Evolutionary conservation across 2,797 vertebrate genomes (phyloP), one percentile per base, ranked within the genome.

Genomic region (Lates japonicus): DNA sequence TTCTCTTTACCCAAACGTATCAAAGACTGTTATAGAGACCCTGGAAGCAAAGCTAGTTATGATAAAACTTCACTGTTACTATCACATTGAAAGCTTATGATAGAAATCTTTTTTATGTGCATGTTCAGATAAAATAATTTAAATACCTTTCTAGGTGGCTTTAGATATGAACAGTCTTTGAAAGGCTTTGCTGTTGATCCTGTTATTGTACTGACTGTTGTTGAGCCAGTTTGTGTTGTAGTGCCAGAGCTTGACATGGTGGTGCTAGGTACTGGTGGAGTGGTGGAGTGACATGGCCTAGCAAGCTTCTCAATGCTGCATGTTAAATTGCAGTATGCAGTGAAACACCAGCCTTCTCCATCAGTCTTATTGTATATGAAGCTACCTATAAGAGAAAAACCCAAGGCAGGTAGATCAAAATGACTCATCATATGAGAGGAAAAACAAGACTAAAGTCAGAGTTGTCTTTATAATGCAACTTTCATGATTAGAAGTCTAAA

Each of bases 141-240:
- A 52, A 1, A 83, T 92, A 97, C 97, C 93, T 93, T 75, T 80
- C 92, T 87, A 0, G 94, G 93, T 81, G 97, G 96, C 0, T 8
- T 14, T 22, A 92, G 72, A 74, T 68, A 77, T 46, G 11, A 0
- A 52, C 86, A 95, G n/a, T 1, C 48, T 14, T 0, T 6, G 25
- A 29, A 29, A 29, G 25, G 25, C 25, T 1, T 29, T 29, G 25
- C 25, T 29, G 25, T 29, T 29, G 65, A 6, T 51, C 7, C 12
- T 54, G 1, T 0, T 0, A 5, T 61, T 58, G 0, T 1, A 46
- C 14, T 3, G 13, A 88, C 12, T 41, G 60, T 7, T 8, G 90
- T 9, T 2, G 86, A 1, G 0, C 63, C 37, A 44, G 1, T 25
- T 20, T 57, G 42, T 44, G 42, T 0, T 0, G 82, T 52, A 71